Base-by-base conservation (phyloP, 2,797 vertebrate genomes). In the Cyprinodon diabolis region DNA sequence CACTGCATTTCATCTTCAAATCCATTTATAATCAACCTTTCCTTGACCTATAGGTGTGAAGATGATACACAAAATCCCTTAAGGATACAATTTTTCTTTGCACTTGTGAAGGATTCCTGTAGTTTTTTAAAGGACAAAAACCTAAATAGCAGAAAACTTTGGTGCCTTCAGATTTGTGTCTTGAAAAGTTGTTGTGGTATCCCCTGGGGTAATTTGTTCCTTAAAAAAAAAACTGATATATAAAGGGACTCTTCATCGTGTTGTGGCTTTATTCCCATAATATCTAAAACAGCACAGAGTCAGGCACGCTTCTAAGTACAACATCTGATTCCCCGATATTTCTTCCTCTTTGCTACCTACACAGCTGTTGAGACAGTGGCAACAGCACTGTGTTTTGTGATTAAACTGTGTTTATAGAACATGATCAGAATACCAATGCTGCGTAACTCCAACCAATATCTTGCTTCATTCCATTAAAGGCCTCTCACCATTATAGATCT, bases 201-300 rank as follows among this genome's bases (percentile, higher is more conserved):
- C 37, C 54, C 52, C 65, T n/a, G 43, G 57, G 54, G 65, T 74
- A 54, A 66, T 73, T 55, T 73, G 49, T 55, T 52, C 49, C 71
- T 66, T 60, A 52, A 47, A 30, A 55, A 56, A 66, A 40, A 74
- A 56, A 48, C 51, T 55, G 62, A 66, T 47, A 40, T n/a, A 21
- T 23, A 56, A 56, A 23, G 43, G 23, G 37, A 12, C 37, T 45
- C 40, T 66, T 48, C 23, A 48, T 19, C 19, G 6, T 30, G 6
- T 66, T n/a, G 6, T 1, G 25, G 19, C 15, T 74, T 14, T 35
- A 47, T 30, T 66, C 25, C 51, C 35, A 19, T 25, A 23, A 37
- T 48, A 56, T n/a, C 23, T 65, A 73, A 73, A 73, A 55, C 65
- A 66, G 51, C 17, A 23, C 15, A 17, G 47, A 60, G 56, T 60